These are phyloP conservation scores for Leucoma salicis DNA, from an alignment of 2,888 invertebrate genomes.

Conservation along the genomic window DNA sequence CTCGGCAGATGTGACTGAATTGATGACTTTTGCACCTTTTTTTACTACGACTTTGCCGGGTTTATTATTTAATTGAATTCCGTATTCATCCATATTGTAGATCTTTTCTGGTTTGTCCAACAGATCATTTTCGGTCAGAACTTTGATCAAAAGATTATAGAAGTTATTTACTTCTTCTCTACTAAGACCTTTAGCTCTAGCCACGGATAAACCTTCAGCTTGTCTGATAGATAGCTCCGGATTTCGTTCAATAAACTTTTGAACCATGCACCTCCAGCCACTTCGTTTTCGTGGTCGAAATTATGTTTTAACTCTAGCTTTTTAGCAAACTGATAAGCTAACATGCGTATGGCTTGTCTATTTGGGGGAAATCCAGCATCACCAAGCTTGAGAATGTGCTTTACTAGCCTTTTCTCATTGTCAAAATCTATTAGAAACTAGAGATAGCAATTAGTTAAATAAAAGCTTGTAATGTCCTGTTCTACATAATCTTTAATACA, in stretches of 20 bases:
- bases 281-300: neutral
- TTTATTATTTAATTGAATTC: neutral
- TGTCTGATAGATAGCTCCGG: slow-evolving; percentile 3
- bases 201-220: slow-evolving; percentile 26
- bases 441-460: too few relatives aligned
- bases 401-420: slow-evolving; percentile 3
- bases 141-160: slow-evolving; percentile 26
- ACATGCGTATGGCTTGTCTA: neutral
- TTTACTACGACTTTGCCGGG: neutral
- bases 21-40: neutral
- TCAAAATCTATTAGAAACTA: too few relatives aligned
- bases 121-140: neutral
- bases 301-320: neutral
- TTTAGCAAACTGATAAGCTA: slow-evolving; percentile 5
- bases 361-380: slow-evolving; percentile 2
- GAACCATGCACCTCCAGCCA: slow-evolving; percentile 1
- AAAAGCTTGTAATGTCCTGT: too few relatives aligned
- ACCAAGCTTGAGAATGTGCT: slow-evolving; percentile 4
- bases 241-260: slow-evolving; percentile 3
- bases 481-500: neutral
- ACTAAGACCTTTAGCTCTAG: slow-evolving; percentile 31
- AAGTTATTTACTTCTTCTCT: slow-evolving; percentile 31
- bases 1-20: neutral
- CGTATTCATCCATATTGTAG: neutral
- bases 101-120: neutral